Evolutionary conservation across 2,113 vertebrate genomes (phyloP).

Genomic region (Aldabrachelys gigantea): DNA sequence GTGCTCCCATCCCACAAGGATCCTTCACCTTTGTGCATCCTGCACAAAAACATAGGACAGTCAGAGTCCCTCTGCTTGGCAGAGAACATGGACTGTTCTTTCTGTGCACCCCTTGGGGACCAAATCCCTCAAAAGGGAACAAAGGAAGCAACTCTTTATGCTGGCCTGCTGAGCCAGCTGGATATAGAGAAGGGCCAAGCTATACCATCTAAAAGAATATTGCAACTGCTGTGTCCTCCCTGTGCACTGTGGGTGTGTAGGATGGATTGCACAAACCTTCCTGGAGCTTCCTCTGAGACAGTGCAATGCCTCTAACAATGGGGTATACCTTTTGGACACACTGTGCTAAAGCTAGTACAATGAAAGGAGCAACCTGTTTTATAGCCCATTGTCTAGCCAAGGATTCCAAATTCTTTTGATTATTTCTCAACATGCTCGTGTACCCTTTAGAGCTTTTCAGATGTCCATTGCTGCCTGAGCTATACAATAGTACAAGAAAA

Average conservation of each 20-base stretch:
- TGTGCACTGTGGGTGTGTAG: not conserved
- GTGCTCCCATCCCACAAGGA: not conserved
- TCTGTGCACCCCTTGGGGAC: not conserved
- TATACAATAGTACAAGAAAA: not conserved
- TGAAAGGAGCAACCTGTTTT: not conserved
- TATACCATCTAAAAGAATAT: not conserved
- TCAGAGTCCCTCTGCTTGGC: not conserved
- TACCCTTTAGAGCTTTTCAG: not conserved
- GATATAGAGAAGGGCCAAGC: not conserved
- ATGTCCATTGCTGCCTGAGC: not conserved
- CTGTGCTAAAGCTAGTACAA: not conserved
- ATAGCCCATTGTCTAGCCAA: not conserved
- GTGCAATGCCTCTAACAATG: fast-evolving
- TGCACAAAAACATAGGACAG: not conserved
- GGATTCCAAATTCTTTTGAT: not conserved
- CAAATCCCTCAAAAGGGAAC: not conserved
- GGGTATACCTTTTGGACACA: not conserved
- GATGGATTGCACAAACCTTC: not conserved
- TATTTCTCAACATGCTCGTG: not conserved
- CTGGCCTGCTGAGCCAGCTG: not conserved
- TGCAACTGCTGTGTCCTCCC: not conserved
- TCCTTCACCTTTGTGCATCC: not conserved
- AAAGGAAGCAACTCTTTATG: not conserved
- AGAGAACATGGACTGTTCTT: not conserved
- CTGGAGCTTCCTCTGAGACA: not conserved